Evolutionary conservation across 2,888 invertebrate species (phyloP).

Genomic region (Ectemnius lituratus): DNA sequence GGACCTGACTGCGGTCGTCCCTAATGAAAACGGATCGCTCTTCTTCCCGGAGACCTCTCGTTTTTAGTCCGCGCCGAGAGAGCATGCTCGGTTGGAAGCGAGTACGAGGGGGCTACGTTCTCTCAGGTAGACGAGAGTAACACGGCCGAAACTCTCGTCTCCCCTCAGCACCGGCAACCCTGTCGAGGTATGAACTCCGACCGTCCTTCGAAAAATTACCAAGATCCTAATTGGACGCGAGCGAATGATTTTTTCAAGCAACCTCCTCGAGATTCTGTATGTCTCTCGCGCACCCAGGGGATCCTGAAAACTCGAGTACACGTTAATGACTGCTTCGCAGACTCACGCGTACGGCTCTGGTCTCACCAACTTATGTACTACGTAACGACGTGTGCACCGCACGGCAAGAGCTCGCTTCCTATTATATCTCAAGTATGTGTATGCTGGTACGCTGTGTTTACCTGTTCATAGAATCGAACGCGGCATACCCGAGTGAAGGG

Average conservation of each 20-base stretch:
- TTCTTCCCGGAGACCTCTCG: conserved; percentile 50
- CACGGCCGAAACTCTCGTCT: conserved; percentile 41
- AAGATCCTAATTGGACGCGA: conserved; percentile 42
- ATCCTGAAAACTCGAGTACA: background rate
- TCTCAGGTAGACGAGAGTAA: conserved; percentile 46
- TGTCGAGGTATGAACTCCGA: conserved; percentile 3
- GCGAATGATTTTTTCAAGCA: conserved; percentile 7
- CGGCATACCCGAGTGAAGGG: background rate
- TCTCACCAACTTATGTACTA: background rate
- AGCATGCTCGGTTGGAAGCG: conserved; percentile 52
- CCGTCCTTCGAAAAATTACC: conserved; percentile 3
- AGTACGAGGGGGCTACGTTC: conserved; percentile 43
- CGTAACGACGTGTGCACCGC: background rate
- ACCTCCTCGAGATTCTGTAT: background rate
- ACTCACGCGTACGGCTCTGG: background rate
- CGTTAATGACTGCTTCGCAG: conserved; percentile 6
- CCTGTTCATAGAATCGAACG: conserved; percentile 4
- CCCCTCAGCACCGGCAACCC: conserved; percentile 32
- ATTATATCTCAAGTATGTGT: background rate
- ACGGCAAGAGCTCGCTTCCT: background rate
- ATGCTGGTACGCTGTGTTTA: background rate
- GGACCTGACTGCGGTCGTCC: conserved; percentile 45
- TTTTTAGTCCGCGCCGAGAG: conserved; percentile 38
- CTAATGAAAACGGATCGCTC: conserved; percentile 64
- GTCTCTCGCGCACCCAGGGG: background rate